Percentiles rank a stretch among this genome's conserved stretches.
Evolutionary conservation across 2,113 vertebrate genomes (phyloP).

Genomic region (Leptobrachium ailaonicum): DNA sequence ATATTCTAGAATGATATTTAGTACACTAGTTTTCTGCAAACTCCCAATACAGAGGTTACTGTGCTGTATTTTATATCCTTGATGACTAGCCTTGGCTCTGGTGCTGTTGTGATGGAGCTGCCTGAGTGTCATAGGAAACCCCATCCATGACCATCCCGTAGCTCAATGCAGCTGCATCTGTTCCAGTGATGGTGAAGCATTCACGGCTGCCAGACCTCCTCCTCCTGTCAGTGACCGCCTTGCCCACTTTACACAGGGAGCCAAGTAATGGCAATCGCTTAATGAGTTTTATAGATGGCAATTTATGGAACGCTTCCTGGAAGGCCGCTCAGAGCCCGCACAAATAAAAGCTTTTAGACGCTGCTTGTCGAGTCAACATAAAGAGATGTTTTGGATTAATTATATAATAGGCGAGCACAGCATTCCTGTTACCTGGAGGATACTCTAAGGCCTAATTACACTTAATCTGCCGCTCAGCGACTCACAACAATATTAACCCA

Average conservation of each 20-base stretch:
- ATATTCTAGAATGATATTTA: no score
- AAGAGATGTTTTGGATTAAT: conserved; percentile 40
- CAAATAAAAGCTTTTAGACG: conserved; percentile 29
- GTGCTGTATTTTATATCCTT: no score
- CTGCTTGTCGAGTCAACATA: conserved; percentile 33
- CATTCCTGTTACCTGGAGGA: conserved; percentile 21
- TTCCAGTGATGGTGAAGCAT: not conserved
- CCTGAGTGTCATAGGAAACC: no score
- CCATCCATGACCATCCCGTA: no score
- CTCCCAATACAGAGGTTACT: no score
- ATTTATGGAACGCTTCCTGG: conserved; percentile 32
- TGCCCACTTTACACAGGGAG: not conserved
- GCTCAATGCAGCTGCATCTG: no score
- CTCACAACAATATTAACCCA: not conserved
- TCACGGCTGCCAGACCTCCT: not conserved
- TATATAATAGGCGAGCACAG: conserved; percentile 23
- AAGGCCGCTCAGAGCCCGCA: conserved; percentile 11
- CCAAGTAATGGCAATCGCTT: conserved; percentile 24
- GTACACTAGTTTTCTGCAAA: no score
- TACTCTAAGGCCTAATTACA: conserved; percentile 32
- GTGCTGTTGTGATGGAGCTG: no score
- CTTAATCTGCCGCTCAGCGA: conserved; percentile 11
- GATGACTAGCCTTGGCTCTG: no score
- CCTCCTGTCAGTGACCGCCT: not conserved
- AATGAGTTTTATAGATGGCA: conserved; percentile 36